phyloP scores from a whole-genome alignment of 2,113 vertebrate species.

The Podocnemis expansa region DNA sequence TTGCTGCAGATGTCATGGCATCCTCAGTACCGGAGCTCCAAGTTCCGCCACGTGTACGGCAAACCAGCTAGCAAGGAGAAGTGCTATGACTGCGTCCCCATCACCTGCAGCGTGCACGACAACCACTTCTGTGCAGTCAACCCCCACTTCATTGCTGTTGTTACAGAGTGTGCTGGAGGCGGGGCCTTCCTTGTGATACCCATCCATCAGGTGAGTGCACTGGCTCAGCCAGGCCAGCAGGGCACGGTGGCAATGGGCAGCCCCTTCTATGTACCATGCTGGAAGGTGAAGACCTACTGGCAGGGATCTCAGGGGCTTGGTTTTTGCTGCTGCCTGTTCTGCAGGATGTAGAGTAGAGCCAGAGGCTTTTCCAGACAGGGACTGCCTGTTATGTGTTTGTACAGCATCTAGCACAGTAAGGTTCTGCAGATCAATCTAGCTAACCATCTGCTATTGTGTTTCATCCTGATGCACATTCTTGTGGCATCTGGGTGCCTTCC shows the following conservation, averaged over 20 bases:
- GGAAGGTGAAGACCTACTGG: not conserved
- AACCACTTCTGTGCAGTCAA: conserved; percentile 94
- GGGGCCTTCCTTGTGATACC: conserved; percentile 92
- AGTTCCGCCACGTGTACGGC: conserved; percentile 91
- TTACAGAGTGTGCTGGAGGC: conserved; percentile 90
- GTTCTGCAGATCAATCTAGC: not conserved
- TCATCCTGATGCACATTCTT: not conserved
- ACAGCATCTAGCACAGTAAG: not conserved
- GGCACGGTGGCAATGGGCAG: accelerated
- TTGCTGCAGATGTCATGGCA: conserved; percentile 90
- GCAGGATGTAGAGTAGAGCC: not conserved
- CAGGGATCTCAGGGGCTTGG: accelerated
- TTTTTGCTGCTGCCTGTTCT: not conserved
- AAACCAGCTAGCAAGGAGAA: conserved; percentile 85
- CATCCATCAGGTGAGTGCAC: conserved; percentile 84
- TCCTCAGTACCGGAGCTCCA: conserved; percentile 86
- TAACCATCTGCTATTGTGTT: not conserved
- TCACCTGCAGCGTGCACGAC: conserved; percentile 91
- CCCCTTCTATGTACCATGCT: accelerated
- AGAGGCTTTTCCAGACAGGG: not conserved
- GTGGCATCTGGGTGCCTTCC: not conserved
- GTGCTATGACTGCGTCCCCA: conserved; percentile 87
- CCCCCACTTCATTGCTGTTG: conserved; percentile 91
- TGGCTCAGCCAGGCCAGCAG: not conserved
- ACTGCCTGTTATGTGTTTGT: not conserved